phyloP scores from a whole-genome alignment of 2,888 invertebrate species.

The Ophion ventricosus region DNA sequence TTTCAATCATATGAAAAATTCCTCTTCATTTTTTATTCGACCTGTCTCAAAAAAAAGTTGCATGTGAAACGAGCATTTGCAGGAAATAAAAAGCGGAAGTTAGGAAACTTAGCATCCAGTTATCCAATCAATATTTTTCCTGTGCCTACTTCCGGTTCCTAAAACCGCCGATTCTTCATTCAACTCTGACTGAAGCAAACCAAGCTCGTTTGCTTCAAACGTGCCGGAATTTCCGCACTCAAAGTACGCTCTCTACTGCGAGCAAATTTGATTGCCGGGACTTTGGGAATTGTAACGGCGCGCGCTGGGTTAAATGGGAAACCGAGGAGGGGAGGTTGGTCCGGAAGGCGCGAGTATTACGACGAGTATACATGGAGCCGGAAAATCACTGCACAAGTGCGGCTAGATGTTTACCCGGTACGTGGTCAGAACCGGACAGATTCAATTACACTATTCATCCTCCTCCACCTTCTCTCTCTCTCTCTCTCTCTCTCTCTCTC shows the following conservation, averaged over 20 bases:
- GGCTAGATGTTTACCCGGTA: conserved; percentile 68
- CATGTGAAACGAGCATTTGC: too few relatives aligned
- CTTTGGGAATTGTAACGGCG: conserved; percentile 38
- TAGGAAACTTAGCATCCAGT: neutral
- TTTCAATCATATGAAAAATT: neutral
- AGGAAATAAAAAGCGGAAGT: neutral
- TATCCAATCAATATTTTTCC: neutral
- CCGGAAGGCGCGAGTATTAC: conserved; percentile 33
- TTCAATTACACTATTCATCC: conserved; percentile 73
- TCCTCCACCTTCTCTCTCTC: conserved; percentile 15
- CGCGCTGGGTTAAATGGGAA: conserved; percentile 31
- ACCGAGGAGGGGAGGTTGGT: conserved; percentile 25
- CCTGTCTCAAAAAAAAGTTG: neutral
- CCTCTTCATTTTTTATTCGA: neutral
- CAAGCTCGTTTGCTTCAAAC: conserved; percentile 15
- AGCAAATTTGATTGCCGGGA: conserved; percentile 54
- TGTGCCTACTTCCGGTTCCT: too few relatives aligned
- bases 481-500: conserved; percentile 7
- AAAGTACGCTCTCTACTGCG: conserved; percentile 23
- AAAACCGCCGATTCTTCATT: neutral
- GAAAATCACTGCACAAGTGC: conserved; percentile 62
- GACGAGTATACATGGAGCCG: conserved; percentile 35
- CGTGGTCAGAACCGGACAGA: conserved; percentile 76
- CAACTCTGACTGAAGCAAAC: conserved; percentile 12
- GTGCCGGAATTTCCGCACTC: neutral